Percentiles rank a stretch among this genome's conserved stretches.
phyloP scores from a whole-genome alignment of 2,888 invertebrate genomes.

The Marasmarcha lunaedactyla region DNA sequence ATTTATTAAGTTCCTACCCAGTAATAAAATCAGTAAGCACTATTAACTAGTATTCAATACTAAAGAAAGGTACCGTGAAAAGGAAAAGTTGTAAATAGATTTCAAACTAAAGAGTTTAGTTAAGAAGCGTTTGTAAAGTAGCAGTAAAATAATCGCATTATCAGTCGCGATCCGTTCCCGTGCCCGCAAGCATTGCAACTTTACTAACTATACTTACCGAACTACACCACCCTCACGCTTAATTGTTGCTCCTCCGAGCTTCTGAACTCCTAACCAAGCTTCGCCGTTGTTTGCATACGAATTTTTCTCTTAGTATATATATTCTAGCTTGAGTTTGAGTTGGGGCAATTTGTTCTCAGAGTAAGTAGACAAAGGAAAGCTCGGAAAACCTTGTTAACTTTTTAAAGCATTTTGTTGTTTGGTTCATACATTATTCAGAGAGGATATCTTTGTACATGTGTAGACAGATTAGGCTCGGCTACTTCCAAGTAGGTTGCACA shows the following conservation, averaged over 20 bases:
- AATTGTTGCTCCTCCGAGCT: conserved; percentile 24
- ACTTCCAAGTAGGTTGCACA: not conserved
- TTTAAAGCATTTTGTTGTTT: conserved; percentile 57
- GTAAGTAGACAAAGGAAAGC: conserved; percentile 59
- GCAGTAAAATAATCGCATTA: not conserved
- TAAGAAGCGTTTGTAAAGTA: no score
- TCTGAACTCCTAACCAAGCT: not conserved
- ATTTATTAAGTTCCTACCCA: no score
- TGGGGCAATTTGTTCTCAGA: conserved; percentile 48
- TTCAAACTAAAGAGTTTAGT: no score
- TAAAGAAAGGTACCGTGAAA: no score
- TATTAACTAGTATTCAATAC: no score
- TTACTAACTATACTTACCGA: not conserved
- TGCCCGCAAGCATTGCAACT: not conserved
- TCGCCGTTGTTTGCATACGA: conserved; percentile 1
- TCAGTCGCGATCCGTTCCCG: not conserved
- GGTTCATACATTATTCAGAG: conserved; percentile 58
- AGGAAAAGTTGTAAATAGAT: no score
- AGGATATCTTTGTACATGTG: conserved; percentile 29
- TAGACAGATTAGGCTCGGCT: conserved; percentile 8
- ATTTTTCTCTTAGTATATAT: conserved; percentile 2
- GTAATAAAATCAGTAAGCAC: no score
- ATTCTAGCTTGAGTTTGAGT: conserved; percentile 23
- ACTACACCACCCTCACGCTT: conserved; percentile 21
- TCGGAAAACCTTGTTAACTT: conserved; percentile 65